Evolutionary conservation across 2,797 vertebrate species (phyloP).

Genomic region (Gymnoscopelus braueri): DNA sequence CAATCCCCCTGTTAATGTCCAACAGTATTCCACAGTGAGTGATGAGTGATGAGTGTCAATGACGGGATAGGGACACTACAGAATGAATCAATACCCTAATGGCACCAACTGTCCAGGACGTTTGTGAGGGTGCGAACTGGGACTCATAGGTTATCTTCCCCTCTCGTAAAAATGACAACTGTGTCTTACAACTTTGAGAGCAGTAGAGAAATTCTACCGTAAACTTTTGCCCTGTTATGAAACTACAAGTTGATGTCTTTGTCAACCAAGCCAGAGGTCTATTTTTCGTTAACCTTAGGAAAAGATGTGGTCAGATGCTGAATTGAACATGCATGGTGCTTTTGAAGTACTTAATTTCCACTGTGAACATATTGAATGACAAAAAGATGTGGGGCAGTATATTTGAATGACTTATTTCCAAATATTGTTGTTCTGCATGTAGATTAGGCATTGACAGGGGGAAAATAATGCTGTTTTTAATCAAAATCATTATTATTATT

Average conservation of each 20-base stretch:
- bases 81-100: slow-evolving; percentile 9
- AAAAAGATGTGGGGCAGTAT: too few relatives aligned
- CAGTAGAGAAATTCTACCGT: slow-evolving; percentile 20
- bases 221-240: slow-evolving; percentile 35
- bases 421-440: too few relatives aligned
- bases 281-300: slow-evolving; percentile 1
- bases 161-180: slow-evolving; percentile 52
- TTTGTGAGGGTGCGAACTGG: slow-evolving; percentile 5
- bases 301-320: too few relatives aligned
- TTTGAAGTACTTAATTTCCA: too few relatives aligned
- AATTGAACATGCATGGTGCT: too few relatives aligned
- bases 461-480: too few relatives aligned
- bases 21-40: slow-evolving; percentile 16
- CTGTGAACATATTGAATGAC: too few relatives aligned
- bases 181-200: slow-evolving; percentile 40
- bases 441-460: too few relatives aligned
- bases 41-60: slow-evolving; percentile 20
- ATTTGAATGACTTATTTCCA: too few relatives aligned
- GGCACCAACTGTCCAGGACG: slow-evolving; percentile 24
- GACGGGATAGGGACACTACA: neutral
- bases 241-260: slow-evolving; percentile 36
- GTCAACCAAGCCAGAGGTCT: slow-evolving; percentile 35
- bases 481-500: too few relatives aligned
- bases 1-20: too few relatives aligned
- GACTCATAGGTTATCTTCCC: slow-evolving; percentile 9